Evolutionary conservation across 2,113 vertebrate genomes (phyloP).

Genomic region (Hemichromis elongatus): DNA sequence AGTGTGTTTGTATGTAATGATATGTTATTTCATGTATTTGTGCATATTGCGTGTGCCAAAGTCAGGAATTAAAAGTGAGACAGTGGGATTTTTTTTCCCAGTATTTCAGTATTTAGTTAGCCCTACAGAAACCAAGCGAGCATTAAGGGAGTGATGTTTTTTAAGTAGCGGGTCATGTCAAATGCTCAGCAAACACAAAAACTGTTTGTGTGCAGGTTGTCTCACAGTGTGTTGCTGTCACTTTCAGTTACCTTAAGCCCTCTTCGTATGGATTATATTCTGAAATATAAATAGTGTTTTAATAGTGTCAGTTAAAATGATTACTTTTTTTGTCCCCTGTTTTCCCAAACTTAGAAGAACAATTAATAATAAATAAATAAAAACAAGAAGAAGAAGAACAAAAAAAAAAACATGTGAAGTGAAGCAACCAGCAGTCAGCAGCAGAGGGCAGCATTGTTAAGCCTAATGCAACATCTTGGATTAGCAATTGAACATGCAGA

Average conservation of each 20-base stretch:
- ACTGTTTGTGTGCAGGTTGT: neutral
- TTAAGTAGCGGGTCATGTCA: neutral
- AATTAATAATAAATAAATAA: no score
- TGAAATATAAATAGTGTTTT: neutral
- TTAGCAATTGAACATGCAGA: neutral
- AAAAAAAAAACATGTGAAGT: neutral
- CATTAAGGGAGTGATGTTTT: neutral
- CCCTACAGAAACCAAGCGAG: neutral
- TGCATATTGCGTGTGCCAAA: neutral
- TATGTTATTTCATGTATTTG: neutral
- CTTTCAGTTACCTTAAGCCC: no score
- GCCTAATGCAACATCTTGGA: neutral
- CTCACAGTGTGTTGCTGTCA: neutral
- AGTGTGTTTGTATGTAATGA: neutral
- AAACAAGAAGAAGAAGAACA: neutral
- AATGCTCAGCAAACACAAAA: neutral
- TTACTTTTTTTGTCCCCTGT: neutral
- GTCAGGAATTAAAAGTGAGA: neutral
- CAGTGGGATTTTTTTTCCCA: neutral
- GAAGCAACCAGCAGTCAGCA: neutral
- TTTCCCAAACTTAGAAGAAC: neutral
- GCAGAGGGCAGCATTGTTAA: conserved; percentile 38
- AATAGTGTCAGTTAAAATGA: neutral
- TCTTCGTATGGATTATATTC: no score
- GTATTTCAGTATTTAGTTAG: neutral